phyloP scores from a whole-genome alignment of 1,140 invertebrate genomes.

The Temnothorax curvispinosus region DNA sequence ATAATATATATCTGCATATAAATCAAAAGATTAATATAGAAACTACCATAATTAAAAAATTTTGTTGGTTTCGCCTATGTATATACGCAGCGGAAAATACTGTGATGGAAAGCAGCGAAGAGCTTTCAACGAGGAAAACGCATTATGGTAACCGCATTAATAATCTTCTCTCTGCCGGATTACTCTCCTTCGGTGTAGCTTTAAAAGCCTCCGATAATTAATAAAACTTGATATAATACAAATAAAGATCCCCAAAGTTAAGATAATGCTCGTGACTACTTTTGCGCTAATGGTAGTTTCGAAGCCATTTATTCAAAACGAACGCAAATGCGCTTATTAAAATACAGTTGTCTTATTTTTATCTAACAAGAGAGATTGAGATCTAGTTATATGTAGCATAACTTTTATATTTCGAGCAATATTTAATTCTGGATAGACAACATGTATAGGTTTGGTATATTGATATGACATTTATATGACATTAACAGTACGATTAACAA shows the following conservation, averaged over 20 bases:
- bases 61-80: not conserved
- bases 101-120: not conserved
- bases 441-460: not conserved
- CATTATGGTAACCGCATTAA: slow-evolving; percentile 42
- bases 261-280: not conserved
- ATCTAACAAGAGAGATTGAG: not conserved
- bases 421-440: not conserved
- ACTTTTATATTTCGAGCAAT: not conserved
- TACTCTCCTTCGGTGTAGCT: slow-evolving; percentile 20
- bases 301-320: not conserved
- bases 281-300: slow-evolving; percentile 21
- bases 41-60: slow-evolving; percentile 5
- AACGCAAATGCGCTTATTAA: not conserved
- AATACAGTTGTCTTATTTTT: not conserved
- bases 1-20: not conserved
- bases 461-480: not conserved
- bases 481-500: not conserved
- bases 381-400: not conserved
- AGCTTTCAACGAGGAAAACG: slow-evolving; percentile 24
- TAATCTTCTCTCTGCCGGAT: slow-evolving; percentile 27
- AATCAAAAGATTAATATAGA: not conserved
- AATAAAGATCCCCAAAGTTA: slow-evolving; percentile 34
- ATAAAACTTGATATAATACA: slow-evolving; percentile 32
- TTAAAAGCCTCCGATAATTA: slow-evolving; percentile 44
- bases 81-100: not conserved